Percentiles rank a stretch among this genome's conserved stretches.
phyloP scores from a whole-genome alignment of 1,140 invertebrate species.

The Cherax quadricarinatus region DNA sequence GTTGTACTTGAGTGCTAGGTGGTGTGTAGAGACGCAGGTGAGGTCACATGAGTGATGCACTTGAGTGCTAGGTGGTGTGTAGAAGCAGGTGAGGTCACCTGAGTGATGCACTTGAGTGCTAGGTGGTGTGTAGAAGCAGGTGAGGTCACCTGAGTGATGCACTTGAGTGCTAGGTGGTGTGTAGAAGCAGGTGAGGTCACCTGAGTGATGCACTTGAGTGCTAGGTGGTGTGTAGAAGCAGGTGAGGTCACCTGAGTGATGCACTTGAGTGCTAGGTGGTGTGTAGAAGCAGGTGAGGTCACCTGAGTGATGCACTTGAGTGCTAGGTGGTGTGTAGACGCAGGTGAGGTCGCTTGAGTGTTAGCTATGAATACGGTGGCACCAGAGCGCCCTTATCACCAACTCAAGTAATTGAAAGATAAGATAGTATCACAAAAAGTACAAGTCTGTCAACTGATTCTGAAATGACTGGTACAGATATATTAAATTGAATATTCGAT shows the following conservation, averaged over 20 bases:
- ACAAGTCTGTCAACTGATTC: neutral
- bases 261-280: too few relatives aligned
- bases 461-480: neutral
- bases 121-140: too few relatives aligned
- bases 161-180: too few relatives aligned
- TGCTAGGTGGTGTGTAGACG: neutral
- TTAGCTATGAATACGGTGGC: neutral
- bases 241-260: too few relatives aligned
- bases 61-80: neutral
- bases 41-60: neutral
- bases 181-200: too few relatives aligned
- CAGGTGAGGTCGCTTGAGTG: neutral
- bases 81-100: neutral
- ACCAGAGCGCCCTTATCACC: neutral
- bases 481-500: slow-evolving; percentile 5
- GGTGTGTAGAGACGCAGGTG: too few relatives aligned
- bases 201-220: too few relatives aligned
- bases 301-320: neutral
- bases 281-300: too few relatives aligned
- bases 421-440: slow-evolving; percentile 10
- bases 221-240: too few relatives aligned
- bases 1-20: too few relatives aligned
- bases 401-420: slow-evolving; percentile 13
- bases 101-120: neutral
- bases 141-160: too few relatives aligned